phyloP scores from a whole-genome alignment of 1,140 invertebrate species.

The Plectrocnemia conspersa region DNA sequence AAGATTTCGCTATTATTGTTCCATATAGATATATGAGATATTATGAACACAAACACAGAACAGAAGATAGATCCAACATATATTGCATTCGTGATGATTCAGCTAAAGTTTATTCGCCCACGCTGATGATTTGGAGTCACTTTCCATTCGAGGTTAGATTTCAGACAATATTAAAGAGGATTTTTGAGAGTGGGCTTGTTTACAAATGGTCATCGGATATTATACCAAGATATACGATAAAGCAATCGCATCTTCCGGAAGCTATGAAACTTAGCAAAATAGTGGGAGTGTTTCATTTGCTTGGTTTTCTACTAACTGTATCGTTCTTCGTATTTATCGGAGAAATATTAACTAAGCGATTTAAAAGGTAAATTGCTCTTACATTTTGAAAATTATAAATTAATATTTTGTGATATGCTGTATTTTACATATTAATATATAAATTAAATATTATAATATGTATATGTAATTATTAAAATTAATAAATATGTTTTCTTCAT shows the following conservation, averaged over 20 bases:
- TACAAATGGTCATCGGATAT: constrained; percentile 22
- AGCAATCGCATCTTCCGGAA: background rate
- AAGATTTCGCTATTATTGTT: constrained; percentile 20
- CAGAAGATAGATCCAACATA: background rate
- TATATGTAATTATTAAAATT: too few relatives aligned
- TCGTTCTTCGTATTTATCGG: constrained; percentile 2
- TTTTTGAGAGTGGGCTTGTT: constrained; percentile 24
- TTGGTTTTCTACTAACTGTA: constrained; percentile 1
- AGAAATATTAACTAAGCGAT: too few relatives aligned
- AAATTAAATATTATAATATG: too few relatives aligned
- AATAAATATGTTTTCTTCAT: too few relatives aligned
- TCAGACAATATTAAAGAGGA: constrained; percentile 9
- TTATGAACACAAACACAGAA: constrained; percentile 1
- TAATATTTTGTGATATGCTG: too few relatives aligned
- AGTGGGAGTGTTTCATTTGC: constrained; percentile 10
- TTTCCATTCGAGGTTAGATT: constrained; percentile 7
- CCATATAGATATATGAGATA: constrained; percentile 14
- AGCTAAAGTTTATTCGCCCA: constrained; percentile 9
- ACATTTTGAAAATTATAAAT: too few relatives aligned
- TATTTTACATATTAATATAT: too few relatives aligned
- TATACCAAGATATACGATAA: background rate
- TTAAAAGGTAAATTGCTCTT: too few relatives aligned
- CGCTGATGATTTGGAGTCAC: constrained; percentile 17
- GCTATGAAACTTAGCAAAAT: constrained; percentile 3
- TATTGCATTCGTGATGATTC: constrained; percentile 11